Base-by-base conservation (phyloP, 2,113 vertebrate species). In the Dascyllus trimaculatus region DNA sequence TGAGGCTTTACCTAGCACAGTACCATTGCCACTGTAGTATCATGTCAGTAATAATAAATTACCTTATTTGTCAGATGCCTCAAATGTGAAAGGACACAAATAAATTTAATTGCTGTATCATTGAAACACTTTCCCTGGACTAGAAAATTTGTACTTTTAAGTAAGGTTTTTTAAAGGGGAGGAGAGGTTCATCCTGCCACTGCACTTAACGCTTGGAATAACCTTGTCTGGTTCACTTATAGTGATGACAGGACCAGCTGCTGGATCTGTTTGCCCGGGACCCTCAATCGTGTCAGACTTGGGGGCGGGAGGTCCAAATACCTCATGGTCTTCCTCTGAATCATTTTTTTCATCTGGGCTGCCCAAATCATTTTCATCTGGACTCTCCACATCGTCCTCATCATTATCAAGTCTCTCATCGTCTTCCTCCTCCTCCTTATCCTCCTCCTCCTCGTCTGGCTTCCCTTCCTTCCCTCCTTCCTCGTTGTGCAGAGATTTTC, bases 141-240 rank as follows among this genome's bases (percentile, higher is more conserved):
- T n/a, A n/a, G n/a, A n/a, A n/a, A n/a, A n/a, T n/a, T n/a, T n/a
- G n/a, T n/a, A n/a, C n/a, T n/a, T n/a, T n/a, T n/a, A n/a, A n/a
- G n/a, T n/a, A n/a, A n/a, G n/a, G n/a, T n/a, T n/a, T n/a, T n/a
- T n/a, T n/a, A n/a, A n/a, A n/a, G n/a, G 93, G 21, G 97, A 95
- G 1, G 96, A 96, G 29, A 99, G 96, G 87, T 97, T 96, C 94
- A 99, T 98, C 57, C 97, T 95, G 48, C 94, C 91, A 38, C 92
- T 95, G 88, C 78, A 94, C 87, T 68, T 92, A 40, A 86, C 85
- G 66, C 89, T 92, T 0, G 90, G 29, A 10, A 60, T 1, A 1
- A 90, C 70, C 94, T 90, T 92, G 26, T 90, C 89, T 57, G 76
- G 84, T 38, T 93, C 91, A 24, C 84, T 83, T 18, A 95, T 35